Evolutionary conservation across 2,888 invertebrate species (phyloP), one percentile per base, ranked within the genome.

Genomic region (Morpho helenor): DNA sequence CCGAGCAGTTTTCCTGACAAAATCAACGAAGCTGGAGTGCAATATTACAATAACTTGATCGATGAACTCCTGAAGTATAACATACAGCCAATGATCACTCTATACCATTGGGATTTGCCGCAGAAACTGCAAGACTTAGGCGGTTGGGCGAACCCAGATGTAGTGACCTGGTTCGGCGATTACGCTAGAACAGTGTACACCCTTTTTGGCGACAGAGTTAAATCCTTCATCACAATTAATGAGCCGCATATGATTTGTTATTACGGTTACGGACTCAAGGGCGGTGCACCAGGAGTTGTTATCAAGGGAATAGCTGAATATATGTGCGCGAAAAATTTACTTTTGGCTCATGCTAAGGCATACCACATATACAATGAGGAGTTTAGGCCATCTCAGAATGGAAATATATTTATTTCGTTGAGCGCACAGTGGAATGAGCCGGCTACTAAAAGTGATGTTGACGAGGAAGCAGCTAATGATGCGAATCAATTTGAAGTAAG

Each of bases 21-120:
- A 40, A 68, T 93, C 9, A 94, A 92, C 68, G 68, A 80, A 58
- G 82, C 80, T 1, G 94, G 93, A 6, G 75, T 94, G 3, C 70
- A 84, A 16, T 93, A 93, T 75, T 94, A 94, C 75, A 92, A 92
- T 64, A 31, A 31, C 31, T 31, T 31, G 31, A 31, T 31, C 31
- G 31, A 31, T 31, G 31, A 31, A 31, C 31, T 31, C 4, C 31
- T 31, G 31, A 31, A 31, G 31, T 31, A 31, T 5, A 31, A 31
- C 31, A 31, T 78, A 88, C 48, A 81, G 65, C 93, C 94, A 0
- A 74, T 91, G 65, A 80, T 92, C 0, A 92, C 92, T 0, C 68
- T 93, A 44, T 92, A 90, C 71, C 92, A 93, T 62, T 92, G 90
- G 90, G 92, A 93, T 73, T 75, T 92, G 52, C 92, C 92, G 0